Base-by-base conservation (phyloP, 1,140 invertebrate species). In the Melitaea cinxia region DNA sequence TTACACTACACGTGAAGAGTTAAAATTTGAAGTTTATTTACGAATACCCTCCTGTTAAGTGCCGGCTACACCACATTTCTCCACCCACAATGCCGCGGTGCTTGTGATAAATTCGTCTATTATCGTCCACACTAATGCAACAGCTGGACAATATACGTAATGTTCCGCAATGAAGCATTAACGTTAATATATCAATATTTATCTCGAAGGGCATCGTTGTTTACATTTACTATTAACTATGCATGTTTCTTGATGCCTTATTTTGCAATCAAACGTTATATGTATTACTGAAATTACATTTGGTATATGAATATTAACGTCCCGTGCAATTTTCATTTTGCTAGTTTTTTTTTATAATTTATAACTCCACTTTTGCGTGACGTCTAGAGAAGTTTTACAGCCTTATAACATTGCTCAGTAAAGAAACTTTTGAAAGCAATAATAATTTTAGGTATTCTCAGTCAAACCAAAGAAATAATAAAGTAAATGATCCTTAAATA, bases 161-260 rank as follows among this genome's bases (percentile, higher is more conserved):
- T 23, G 58, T 82, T 76, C 75, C 68, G 70, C 75, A 78, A 75
- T 45, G 49, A 15, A 56, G 19, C 58, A 30, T 53, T 28, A 42
- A 30, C 65, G 60, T 72, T 69, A 66, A 73, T 69, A 73, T 75
- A 79, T 77, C 68, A 62, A 65, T 60, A 64, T 52, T 73, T 72
- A 81, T 87, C 77, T 72, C 37, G 65, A 85, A 84, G 82, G 78
- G 78, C 83, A 86, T 77, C 77, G 73, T 73, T 85, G 80, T 80
- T 83, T 83, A 78, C 71, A 58, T 69, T 60, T 50, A 66, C 66
- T 72, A 66, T 80, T 62, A 65, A 47, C 50, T 55, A 21, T 24
- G n/a, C 59, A 37, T 64, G 47, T 19, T 23, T 14, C 15, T 26
- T 39, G 49, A 47, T 59, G 28, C n/a, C 47, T 60, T 60, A 60